A percentile compares a stretch with the other conserved stretches of the same genome.
These are phyloP conservation scores for Saxicola maurus DNA, from an alignment of 2,797 vertebrate genomes.

Conservation along the genomic window DNA sequence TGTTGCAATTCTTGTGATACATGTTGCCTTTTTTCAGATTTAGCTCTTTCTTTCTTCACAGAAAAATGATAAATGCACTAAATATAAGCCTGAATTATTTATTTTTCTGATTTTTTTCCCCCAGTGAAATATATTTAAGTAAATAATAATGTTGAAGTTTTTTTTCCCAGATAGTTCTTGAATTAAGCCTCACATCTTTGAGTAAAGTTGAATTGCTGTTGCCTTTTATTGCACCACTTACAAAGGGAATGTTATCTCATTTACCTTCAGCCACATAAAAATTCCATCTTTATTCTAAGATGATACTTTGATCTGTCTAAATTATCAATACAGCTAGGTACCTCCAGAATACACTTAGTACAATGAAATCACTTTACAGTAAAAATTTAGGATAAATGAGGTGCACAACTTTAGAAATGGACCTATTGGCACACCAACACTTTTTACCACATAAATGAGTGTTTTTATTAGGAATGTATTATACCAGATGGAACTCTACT, in stretches of 20 bases:
- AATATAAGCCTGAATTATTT: background rate
- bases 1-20: background rate
- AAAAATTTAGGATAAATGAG: background rate
- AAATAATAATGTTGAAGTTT: fast-evolving
- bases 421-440: too few relatives aligned
- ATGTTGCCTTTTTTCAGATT: background rate
- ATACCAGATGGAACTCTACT: background rate
- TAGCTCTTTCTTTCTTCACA: background rate
- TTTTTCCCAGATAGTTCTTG: background rate
- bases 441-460: background rate
- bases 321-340: background rate
- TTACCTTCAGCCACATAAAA: background rate
- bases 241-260: background rate
- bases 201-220: background rate
- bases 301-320: background rate
- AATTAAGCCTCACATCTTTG: background rate
- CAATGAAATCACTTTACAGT: background rate
- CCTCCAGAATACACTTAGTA: background rate
- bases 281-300: background rate
- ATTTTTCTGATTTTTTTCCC: background rate
- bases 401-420: background rate
- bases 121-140: background rate
- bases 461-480: background rate
- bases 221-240: background rate
- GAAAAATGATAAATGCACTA: background rate